Conservation (phyloP, 2,797 vertebrate genomes). For the Helarctos malayanus region DNA sequence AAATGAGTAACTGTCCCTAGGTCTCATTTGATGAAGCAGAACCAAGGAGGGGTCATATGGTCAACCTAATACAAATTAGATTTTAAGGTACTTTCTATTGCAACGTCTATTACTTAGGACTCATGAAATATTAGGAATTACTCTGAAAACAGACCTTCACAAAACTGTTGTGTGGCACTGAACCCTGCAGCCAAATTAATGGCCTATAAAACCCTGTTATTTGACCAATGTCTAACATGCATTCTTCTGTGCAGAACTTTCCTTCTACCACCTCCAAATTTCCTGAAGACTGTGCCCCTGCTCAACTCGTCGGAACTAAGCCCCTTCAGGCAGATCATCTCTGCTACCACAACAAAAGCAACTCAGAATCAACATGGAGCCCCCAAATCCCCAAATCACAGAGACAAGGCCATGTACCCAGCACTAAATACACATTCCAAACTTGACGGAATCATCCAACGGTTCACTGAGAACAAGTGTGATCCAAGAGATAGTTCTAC, state of each 20-base stretch:
- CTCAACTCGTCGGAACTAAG: neutral
- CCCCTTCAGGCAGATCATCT: neutral
- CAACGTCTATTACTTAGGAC: conserved; percentile 1
- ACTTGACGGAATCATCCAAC: neutral
- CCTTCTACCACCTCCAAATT: neutral
- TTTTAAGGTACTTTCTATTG: conserved; percentile 15
- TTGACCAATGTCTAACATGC: neutral
- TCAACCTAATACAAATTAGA: conserved; percentile 27
- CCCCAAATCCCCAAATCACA: neutral
- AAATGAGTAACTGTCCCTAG: neutral
- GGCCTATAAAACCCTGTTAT: neutral
- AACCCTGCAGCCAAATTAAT: neutral
- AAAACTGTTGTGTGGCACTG: neutral
- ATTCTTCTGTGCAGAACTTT: neutral
- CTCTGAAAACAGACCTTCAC: conserved; percentile 2
- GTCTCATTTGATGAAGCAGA: neutral
- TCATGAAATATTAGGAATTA: conserved; percentile 1
- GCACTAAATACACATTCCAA: neutral
- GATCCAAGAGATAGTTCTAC: neutral
- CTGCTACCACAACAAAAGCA: neutral
- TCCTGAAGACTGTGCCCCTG: neutral
- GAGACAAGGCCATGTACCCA: neutral
- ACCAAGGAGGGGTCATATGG: neutral
- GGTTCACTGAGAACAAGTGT: neutral
- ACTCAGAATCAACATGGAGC: neutral